Evolutionary conservation across 2,888 invertebrate species (phyloP).

Genomic region (Lutraria lutraria): DNA sequence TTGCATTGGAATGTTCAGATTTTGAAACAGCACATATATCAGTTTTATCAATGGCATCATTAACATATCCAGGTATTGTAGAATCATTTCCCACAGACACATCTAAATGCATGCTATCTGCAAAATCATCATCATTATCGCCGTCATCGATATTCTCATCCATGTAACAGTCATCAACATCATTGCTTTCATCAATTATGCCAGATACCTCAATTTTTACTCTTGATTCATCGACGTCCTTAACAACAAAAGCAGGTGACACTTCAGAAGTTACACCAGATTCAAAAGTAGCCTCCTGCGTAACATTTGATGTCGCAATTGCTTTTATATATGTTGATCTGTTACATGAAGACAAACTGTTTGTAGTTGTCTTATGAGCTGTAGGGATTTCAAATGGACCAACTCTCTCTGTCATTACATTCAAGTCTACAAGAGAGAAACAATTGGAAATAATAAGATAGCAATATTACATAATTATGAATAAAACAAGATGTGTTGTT

Average conservation of each 20-base stretch:
- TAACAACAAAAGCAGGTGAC: background rate
- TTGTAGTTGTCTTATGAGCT: background rate
- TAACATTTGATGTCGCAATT: background rate
- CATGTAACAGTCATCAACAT: background rate
- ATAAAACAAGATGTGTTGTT: no score
- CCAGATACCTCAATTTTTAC: background rate
- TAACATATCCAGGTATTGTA: slow-evolving; percentile 1
- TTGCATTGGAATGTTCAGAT: background rate
- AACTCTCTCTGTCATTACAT: slow-evolving; percentile 32
- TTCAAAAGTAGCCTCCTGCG: background rate
- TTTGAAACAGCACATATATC: background rate
- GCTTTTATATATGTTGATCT: background rate
- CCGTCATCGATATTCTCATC: slow-evolving; percentile 20
- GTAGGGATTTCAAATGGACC: slow-evolving; percentile 27
- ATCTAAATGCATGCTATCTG: background rate
- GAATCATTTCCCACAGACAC: background rate
- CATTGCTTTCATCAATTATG: background rate
- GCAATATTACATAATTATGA: no score
- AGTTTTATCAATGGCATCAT: background rate
- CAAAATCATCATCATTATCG: slow-evolving; percentile 46
- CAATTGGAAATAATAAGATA: no score
- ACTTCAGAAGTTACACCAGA: background rate
- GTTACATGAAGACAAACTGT: background rate
- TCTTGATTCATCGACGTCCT: background rate
- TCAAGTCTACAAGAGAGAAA: slow-evolving; percentile 31